Base-by-base conservation (phyloP, 2,888 invertebrate genomes). In the Caenorhabditis angaria region DNA sequence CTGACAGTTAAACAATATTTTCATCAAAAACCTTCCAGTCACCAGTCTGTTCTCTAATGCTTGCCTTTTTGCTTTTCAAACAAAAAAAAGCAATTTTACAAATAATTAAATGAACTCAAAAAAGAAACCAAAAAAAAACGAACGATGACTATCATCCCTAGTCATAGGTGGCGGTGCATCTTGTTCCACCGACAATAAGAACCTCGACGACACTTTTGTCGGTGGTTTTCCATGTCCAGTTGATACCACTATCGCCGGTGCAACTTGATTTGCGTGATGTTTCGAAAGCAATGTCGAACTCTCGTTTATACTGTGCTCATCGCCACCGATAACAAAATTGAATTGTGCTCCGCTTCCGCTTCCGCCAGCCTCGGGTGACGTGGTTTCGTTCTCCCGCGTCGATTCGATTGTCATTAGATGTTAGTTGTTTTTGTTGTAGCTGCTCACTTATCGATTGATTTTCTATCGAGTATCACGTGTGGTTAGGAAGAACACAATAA, bases 131-230 rank as follows among this genome's bases (percentile, higher is more conserved):
- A 54, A 22, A 64, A 65, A 32, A 51, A 69, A 70, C 73, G 41
- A 71, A 78, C 78, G 54, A 70, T 78, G 78, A 61, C 78, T 78
- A 51, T 78, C 70, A 54, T 76, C 70, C 57, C 78, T 64, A 28
- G 73, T 75, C 66, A 75, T 64, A 47, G 72, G 65, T 24, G 65
- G 70, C 14, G 68, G 68, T 22, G 77, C 68, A 28, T 68, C 69
- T 12, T 66, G 41, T 28, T 73, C 70, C 6, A 73, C 66, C 18
- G 70, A 68, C 18, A 76, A 60, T 24, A 69, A 59, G 48, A 76
- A 76, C 27, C 76, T 58, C 12, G 76, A 73, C 41, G 76, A 72
- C 12, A 67, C 66, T 68, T 76, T 78, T 2, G 61, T 64, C 6
- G 61, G 64, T 25, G 53, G 48, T 29, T 56, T 41, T 29, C 25